A percentile compares a stretch with the other conserved stretches of the same genome.
Conservation (phyloP, 2,888 invertebrate species). For the Malthinus flaveolus region DNA sequence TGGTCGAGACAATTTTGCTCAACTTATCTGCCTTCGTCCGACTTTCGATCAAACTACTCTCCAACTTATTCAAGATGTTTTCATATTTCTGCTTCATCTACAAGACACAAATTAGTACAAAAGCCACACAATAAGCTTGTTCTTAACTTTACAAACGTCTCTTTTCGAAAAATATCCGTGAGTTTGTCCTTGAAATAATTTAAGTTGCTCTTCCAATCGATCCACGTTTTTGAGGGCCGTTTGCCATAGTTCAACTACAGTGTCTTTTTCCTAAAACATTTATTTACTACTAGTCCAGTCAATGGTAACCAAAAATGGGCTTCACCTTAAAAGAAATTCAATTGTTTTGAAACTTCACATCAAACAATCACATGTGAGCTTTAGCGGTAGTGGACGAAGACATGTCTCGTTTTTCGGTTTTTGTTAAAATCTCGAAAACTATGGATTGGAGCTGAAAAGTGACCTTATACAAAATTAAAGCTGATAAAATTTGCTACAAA, state of each 20-base stretch:
- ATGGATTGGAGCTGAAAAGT: too few relatives aligned
- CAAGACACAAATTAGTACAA: slow-evolving; percentile 14
- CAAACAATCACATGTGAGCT: too few relatives aligned
- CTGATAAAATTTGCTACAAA: too few relatives aligned
- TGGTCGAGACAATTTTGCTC: slow-evolving; percentile 26
- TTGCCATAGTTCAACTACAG: slow-evolving; percentile 67
- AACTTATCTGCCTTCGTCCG: slow-evolving; percentile 31
- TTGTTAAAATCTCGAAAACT: too few relatives aligned
- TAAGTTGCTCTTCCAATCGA: slow-evolving; percentile 68
- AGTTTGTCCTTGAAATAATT: slow-evolving; percentile 54
- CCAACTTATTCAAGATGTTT: slow-evolving; percentile 52
- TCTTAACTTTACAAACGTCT: slow-evolving; percentile 41
- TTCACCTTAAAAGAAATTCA: too few relatives aligned
- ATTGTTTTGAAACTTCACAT: neutral
- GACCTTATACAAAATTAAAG: too few relatives aligned
- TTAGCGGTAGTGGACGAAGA: too few relatives aligned
- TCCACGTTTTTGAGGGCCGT: slow-evolving; percentile 68
- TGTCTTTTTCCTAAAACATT: slow-evolving; percentile 64
- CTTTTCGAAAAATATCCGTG: slow-evolving; percentile 45
- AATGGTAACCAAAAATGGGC: neutral
- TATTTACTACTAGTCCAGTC: too few relatives aligned
- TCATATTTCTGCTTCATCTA: slow-evolving; percentile 57
- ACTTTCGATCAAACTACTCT: slow-evolving; percentile 52
- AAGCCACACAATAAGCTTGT: neutral
- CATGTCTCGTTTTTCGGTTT: too few relatives aligned